A percentile compares a stretch with the other conserved stretches of the same genome.
These are phyloP conservation scores for Upupa epops DNA, from an alignment of 2,113 vertebrate species.

Conservation along the genomic window DNA sequence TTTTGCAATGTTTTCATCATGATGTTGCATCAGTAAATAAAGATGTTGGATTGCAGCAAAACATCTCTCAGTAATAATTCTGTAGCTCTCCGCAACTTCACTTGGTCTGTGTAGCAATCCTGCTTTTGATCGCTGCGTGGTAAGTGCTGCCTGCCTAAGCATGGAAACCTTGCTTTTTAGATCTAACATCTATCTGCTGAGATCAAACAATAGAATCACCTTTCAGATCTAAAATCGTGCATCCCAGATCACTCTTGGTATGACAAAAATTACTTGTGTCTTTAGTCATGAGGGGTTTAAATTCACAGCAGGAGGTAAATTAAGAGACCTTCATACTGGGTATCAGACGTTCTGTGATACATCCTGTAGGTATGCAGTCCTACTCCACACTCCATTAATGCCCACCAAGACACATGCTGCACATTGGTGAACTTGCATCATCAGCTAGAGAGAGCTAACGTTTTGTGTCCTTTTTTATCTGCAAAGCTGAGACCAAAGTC, in stretches of 20 bases:
- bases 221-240: background rate
- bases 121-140: background rate
- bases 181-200: background rate
- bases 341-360: background rate
- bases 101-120: background rate
- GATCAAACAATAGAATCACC: background rate
- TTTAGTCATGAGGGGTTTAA: background rate
- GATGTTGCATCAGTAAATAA: background rate
- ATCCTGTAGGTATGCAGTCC: background rate
- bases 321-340: background rate
- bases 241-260: background rate
- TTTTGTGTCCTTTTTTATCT: background rate
- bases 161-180: background rate
- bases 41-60: background rate
- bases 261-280: background rate
- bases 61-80: background rate
- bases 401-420: background rate
- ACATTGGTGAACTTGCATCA: background rate
- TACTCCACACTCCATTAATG: background rate
- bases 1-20: background rate
- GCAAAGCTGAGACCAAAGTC: background rate
- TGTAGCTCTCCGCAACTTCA: background rate
- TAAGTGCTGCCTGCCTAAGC: background rate
- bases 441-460: background rate
- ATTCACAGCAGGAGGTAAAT: background rate